phyloP scores from a whole-genome alignment of 2,888 invertebrate species.

The Bedellia somnulentella region DNA sequence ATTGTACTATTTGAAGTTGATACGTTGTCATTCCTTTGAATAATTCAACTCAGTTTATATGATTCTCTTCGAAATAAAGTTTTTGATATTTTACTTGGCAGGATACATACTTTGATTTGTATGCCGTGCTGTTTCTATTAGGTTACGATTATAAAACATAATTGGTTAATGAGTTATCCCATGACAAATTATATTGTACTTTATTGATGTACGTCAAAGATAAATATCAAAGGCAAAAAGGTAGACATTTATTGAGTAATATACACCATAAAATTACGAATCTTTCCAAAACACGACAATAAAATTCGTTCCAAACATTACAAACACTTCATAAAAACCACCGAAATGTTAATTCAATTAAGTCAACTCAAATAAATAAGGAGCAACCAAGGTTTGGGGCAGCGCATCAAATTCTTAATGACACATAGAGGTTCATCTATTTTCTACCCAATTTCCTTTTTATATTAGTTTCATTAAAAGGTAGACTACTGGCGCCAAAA shows the following conservation, averaged over 20 bases:
- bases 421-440: conserved; percentile 53
- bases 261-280: no score
- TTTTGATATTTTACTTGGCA: no score
- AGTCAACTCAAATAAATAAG: conserved; percentile 53
- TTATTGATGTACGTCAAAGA: no score
- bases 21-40: conserved; percentile 21
- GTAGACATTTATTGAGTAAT: conserved; percentile 32
- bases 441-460: conserved; percentile 62
- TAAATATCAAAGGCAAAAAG: no score
- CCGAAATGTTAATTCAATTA: conserved; percentile 57
- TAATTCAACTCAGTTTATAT: conserved; percentile 13
- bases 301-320: conserved; percentile 42
- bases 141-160: no score
- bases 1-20: conserved; percentile 23
- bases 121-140: no score
- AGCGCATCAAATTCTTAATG: conserved; percentile 55
- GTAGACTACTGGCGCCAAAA: conserved; percentile 61
- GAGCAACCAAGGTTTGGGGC: conserved; percentile 22
- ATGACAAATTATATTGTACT: no score
- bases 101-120: no score
- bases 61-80: no score
- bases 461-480: conserved; percentile 60
- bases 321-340: conserved; percentile 45
- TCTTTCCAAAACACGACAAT: conserved; percentile 39
- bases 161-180: no score